These are phyloP conservation scores for Amphiura filiformis DNA, from an alignment of 35 echinoderm and acorn worm genomes.

Conservation along the genomic window DNA sequence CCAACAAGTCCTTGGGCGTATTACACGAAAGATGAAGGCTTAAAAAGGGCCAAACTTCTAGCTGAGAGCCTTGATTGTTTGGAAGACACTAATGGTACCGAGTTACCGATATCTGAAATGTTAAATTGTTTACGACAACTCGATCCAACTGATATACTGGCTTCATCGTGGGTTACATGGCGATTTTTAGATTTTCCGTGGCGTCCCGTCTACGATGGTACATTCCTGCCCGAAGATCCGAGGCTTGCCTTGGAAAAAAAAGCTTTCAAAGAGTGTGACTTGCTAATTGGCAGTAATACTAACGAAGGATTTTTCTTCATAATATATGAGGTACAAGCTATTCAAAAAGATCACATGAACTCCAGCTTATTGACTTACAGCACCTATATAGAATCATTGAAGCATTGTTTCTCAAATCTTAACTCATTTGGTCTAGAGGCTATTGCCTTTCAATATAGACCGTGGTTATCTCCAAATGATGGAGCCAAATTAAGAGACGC, in stretches of 20 bases:
- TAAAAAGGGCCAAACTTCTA: conserved; percentile 46
- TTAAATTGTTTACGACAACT: conserved; percentile 54
- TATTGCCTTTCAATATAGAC: conserved; percentile 77
- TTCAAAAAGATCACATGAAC: conserved; percentile 37
- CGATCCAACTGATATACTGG: conserved; percentile 34
- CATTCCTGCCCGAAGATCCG: conserved; percentile 74
- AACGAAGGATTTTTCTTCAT: conserved; percentile 90
- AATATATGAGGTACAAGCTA: conserved; percentile 61
- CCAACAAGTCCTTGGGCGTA: conserved; percentile 67
- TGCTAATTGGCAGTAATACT: conserved; percentile 76
- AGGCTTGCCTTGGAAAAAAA: conserved; percentile 40
- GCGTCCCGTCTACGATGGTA: conserved; percentile 84
- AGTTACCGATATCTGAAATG: conserved; percentile 30
- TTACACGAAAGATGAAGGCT: conserved; percentile 53
- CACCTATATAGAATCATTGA: conserved; percentile 34
- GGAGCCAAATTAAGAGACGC: conserved; percentile 59
- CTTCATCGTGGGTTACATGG: conserved; percentile 46
- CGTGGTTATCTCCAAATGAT: conserved; percentile 73
- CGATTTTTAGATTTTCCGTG: conserved; percentile 75
- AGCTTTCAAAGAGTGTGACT: conserved; percentile 50
- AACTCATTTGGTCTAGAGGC: conserved; percentile 81
- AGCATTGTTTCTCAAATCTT: conserved; percentile 50
- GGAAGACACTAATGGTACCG: conserved; percentile 40
- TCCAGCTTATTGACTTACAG: conserved; percentile 48
- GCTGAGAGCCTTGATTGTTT: conserved; percentile 53